Evolutionary conservation across 1,140 invertebrate genomes (phyloP).

Genomic region (Orchesella cincta): DNA sequence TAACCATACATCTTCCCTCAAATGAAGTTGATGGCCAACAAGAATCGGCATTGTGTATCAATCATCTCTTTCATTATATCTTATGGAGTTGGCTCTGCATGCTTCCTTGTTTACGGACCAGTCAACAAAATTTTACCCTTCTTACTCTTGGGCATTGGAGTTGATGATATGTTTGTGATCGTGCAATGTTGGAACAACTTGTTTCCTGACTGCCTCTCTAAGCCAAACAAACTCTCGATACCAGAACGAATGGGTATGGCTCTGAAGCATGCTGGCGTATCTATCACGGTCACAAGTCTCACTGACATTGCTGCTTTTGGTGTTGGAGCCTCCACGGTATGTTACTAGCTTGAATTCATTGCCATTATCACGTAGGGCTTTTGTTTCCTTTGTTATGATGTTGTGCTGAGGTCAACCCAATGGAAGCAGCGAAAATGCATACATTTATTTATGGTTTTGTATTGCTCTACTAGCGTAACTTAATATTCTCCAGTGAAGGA

Average conservation of each 20-base stretch:
- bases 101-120: constrained; percentile 62
- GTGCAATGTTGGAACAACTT: constrained; percentile 27
- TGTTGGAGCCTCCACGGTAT: constrained; percentile 63
- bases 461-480: too few species aligned
- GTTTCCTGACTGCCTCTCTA: background rate
- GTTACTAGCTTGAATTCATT: too few species aligned
- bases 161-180: constrained; percentile 61
- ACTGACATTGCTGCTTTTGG: constrained; percentile 69
- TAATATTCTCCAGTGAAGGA: too few species aligned
- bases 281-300: constrained; percentile 69
- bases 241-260: constrained; percentile 57
- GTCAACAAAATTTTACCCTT: constrained; percentile 64
- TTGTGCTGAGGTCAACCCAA: too few species aligned
- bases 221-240: constrained; percentile 38
- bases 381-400: too few species aligned
- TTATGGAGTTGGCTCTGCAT: constrained; percentile 61
- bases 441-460: too few species aligned
- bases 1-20: background rate
- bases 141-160: constrained; percentile 61
- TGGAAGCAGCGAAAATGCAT: too few species aligned
- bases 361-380: too few species aligned
- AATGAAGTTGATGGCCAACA: background rate
- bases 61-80: constrained; percentile 61
- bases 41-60: too few species aligned
- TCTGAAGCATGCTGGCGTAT: constrained; percentile 65